These are phyloP conservation scores for Drepana arcuata DNA, from an alignment of 1,140 invertebrate genomes.

Conservation along the genomic window DNA sequence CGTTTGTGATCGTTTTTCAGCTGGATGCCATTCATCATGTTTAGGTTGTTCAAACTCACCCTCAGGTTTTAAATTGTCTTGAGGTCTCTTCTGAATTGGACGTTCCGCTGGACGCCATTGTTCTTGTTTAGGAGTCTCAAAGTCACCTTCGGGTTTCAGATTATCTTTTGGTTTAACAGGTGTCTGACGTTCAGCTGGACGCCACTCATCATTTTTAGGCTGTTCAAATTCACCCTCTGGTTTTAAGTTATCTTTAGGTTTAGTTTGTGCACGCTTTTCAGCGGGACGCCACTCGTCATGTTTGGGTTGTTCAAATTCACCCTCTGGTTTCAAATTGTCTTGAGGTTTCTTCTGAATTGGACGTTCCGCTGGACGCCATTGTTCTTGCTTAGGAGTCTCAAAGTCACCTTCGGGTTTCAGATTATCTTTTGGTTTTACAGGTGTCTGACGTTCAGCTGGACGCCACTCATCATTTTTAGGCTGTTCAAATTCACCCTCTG, in stretches of 20 bases:
- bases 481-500: constrained; percentile 73
- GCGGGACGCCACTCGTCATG: constrained; percentile 52
- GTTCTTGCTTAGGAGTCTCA: constrained; percentile 37
- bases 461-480: constrained; percentile 56
- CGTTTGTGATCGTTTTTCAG: constrained; percentile 39
- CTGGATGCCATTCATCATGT: constrained; percentile 48
- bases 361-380: constrained; percentile 72
- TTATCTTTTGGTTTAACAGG: constrained; percentile 70
- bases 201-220: constrained; percentile 42
- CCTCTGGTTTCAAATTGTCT: constrained; percentile 67
- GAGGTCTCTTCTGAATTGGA: constrained; percentile 44
- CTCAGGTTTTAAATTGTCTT: constrained; percentile 73
- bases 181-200: constrained; percentile 55
- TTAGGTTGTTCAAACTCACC: constrained; percentile 75
- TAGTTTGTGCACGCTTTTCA: constrained; percentile 44
- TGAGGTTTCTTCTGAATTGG: constrained; percentile 45
- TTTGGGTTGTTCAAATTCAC: constrained; percentile 69
- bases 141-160: constrained; percentile 78
- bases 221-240: constrained; percentile 71
- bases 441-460: constrained; percentile 58
- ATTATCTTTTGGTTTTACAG: constrained; percentile 69
- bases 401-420: constrained; percentile 74
- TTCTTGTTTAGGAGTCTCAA: constrained; percentile 66
- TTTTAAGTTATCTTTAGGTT: constrained; percentile 67
- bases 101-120: constrained; percentile 56